A percentile compares a stretch with the other conserved stretches of the same genome.
Conservation (phyloP, 2,113 vertebrate genomes). For the Notothenia coriiceps region DNA sequence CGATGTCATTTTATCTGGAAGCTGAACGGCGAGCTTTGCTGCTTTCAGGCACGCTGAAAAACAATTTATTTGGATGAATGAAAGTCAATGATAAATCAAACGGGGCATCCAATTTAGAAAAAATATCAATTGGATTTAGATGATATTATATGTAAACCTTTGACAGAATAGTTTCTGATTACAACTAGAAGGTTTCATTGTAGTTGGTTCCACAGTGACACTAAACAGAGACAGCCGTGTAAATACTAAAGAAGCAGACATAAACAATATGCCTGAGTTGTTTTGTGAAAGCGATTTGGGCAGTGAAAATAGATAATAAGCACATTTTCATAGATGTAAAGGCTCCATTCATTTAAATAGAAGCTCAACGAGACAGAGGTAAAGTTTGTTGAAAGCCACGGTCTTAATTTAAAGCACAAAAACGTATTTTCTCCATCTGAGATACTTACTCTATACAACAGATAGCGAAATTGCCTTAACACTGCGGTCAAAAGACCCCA, state of each 20-base stretch:
- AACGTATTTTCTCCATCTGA: conserved; percentile 1
- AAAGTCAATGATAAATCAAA: conserved; percentile 2
- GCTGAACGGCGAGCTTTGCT: neutral
- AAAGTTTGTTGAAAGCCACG: conserved; percentile 1
- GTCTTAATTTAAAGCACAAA: conserved; percentile 32
- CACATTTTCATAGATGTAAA: conserved; percentile 48
- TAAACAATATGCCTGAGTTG: conserved; percentile 37
- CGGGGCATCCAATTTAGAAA: neutral
- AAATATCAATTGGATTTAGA: conserved; percentile 18
- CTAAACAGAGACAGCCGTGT: conserved; percentile 26
- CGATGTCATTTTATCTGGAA: conserved; percentile 11
- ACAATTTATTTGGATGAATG: conserved; percentile 9
- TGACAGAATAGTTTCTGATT: conserved; percentile 7
- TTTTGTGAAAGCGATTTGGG: conserved; percentile 45
- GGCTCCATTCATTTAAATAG: conserved; percentile 32
- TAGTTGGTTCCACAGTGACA: conserved; percentile 20
- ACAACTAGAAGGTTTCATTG: conserved; percentile 1
- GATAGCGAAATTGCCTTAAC: conserved; percentile 18
- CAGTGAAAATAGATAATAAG: conserved; percentile 46
- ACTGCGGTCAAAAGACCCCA: neutral
- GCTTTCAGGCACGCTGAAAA: conserved; percentile 14
- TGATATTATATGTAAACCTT: conserved; percentile 9
- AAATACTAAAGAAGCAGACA: conserved; percentile 49
- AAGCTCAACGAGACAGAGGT: conserved; percentile 27
- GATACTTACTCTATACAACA: conserved; percentile 30